Evolutionary conservation across 2,113 vertebrate genomes (phyloP).

Genomic region (Colistium nudipinnis): DNA sequence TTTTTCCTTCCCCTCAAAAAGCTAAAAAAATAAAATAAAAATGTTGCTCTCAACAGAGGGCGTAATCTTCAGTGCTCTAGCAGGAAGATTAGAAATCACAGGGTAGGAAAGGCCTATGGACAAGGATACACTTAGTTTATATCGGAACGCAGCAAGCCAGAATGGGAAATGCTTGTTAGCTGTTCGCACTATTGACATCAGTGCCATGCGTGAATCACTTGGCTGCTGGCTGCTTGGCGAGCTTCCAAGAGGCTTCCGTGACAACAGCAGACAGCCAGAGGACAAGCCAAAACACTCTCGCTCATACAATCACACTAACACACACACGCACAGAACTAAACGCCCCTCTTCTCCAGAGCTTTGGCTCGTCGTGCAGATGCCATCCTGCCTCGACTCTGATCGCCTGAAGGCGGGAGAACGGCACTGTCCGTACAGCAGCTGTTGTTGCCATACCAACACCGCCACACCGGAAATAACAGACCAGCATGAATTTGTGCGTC

Average conservation of each 20-base stretch:
- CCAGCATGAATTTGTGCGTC: background rate
- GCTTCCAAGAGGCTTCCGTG: conserved; percentile 50
- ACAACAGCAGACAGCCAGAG: conserved; percentile 50
- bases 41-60: background rate
- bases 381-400: background rate
- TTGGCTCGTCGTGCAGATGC: conserved; percentile 13
- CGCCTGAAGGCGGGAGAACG: conserved; percentile 7
- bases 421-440: conserved; percentile 16
- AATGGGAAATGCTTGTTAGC: background rate
- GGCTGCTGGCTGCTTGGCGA: conserved; percentile 25
- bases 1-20: background rate
- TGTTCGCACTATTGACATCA: too few relatives aligned
- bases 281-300: conserved; percentile 3
- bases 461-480: conserved; percentile 33
- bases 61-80: background rate
- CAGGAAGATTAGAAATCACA: background rate
- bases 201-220: conserved; percentile 29
- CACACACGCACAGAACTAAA: background rate
- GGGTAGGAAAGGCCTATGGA: background rate
- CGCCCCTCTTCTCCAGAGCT: background rate
- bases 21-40: conserved; percentile 7
- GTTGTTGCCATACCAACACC: conserved; percentile 28
- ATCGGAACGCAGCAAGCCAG: too few relatives aligned
- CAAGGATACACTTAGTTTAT: too few relatives aligned
- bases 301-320: conserved; percentile 8